Evolutionary conservation across 2,888 invertebrate genomes (phyloP).

Genomic region (Netelia inedita): DNA sequence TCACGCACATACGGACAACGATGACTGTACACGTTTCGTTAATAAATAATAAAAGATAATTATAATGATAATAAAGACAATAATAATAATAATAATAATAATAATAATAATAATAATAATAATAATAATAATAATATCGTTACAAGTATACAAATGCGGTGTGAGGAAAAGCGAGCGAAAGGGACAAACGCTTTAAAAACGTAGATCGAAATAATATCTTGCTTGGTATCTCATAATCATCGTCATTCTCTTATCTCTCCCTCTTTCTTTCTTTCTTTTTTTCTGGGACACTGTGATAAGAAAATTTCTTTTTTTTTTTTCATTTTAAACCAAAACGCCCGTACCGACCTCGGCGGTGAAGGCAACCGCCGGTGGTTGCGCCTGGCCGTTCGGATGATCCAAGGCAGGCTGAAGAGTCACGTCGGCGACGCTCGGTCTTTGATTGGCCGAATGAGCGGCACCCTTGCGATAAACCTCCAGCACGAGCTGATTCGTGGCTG

Average conservation of each 20-base stretch:
- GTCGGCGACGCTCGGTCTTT: slow-evolving; percentile 81
- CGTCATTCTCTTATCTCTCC: slow-evolving; percentile 35
- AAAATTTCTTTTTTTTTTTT: slow-evolving; percentile 11
- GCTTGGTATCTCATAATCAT: slow-evolving; percentile 58
- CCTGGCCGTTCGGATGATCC: slow-evolving; percentile 77
- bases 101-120: slow-evolving; percentile 72
- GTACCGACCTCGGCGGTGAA: slow-evolving; percentile 97
- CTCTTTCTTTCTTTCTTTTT: slow-evolving; percentile 34
- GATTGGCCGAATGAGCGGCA: slow-evolving; percentile 73
- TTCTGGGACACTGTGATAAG: slow-evolving; percentile 38
- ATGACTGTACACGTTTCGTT: slow-evolving; percentile 67
- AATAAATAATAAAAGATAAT: slow-evolving; percentile 66
- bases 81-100: slow-evolving; percentile 71
- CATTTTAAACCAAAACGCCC: slow-evolving; percentile 91
- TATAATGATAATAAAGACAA: slow-evolving; percentile 71
- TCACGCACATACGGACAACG: slow-evolving; percentile 64
- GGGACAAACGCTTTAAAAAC: slow-evolving; percentile 71
- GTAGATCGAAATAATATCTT: slow-evolving; percentile 74
- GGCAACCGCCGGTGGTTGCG: slow-evolving; percentile 87
- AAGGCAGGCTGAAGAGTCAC: slow-evolving; percentile 76
- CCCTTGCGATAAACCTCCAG: slow-evolving; percentile 83
- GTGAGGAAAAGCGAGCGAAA: slow-evolving; percentile 46
- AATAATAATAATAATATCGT: slow-evolving; percentile 71
- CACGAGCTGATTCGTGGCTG: slow-evolving; percentile 82
- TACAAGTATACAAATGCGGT: slow-evolving; percentile 71